A percentile compares a stretch with the other conserved stretches of the same genome.
These are phyloP conservation scores for Drosophila aff. DNA, from an alignment of 1,140 invertebrate genomes.

Conservation along the genomic window DNA sequence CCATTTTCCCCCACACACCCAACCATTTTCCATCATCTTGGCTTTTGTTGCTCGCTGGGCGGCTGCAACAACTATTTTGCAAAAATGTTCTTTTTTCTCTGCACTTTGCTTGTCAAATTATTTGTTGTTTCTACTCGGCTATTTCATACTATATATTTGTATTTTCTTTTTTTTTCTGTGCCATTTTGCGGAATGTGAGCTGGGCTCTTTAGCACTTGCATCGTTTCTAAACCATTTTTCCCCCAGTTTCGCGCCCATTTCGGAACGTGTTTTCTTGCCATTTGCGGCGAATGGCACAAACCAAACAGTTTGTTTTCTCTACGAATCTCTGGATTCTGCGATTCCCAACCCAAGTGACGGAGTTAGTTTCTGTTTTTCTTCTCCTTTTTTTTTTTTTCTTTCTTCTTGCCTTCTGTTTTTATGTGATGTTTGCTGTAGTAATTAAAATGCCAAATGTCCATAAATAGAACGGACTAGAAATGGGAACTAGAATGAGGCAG, in stretches of 20 bases:
- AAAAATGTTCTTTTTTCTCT: conserved; percentile 34
- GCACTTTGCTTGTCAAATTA: conserved; percentile 59
- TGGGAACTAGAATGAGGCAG: conserved; percentile 21
- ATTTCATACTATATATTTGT: conserved; percentile 11
- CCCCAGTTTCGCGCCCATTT: conserved; percentile 41
- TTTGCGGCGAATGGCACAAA: conserved; percentile 52
- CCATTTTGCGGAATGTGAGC: conserved; percentile 30
- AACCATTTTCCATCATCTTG: conserved; percentile 30
- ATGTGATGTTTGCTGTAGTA: conserved; percentile 53
- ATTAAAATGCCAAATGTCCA: conserved; percentile 61
- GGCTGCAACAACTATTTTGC: conserved; percentile 51
- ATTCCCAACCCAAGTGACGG: not conserved
- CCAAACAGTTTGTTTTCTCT: conserved; percentile 30
- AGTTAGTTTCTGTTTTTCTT: conserved; percentile 21
- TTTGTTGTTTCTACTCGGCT: conserved; percentile 38
- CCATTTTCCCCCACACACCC: conserved; percentile 26
- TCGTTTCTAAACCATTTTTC: conserved; percentile 25
- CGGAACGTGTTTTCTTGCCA: conserved; percentile 68
- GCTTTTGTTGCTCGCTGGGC: conserved; percentile 4
- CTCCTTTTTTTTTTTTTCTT: not conserved
- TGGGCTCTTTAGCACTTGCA: conserved; percentile 12
- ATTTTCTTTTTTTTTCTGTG: conserved; percentile 3
- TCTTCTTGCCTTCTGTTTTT: not conserved
- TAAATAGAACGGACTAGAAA: conserved; percentile 44
- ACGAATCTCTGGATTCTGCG: conserved; percentile 12